Conservation (phyloP, 2,113 vertebrate genomes). For the Oriolus oriolus region DNA sequence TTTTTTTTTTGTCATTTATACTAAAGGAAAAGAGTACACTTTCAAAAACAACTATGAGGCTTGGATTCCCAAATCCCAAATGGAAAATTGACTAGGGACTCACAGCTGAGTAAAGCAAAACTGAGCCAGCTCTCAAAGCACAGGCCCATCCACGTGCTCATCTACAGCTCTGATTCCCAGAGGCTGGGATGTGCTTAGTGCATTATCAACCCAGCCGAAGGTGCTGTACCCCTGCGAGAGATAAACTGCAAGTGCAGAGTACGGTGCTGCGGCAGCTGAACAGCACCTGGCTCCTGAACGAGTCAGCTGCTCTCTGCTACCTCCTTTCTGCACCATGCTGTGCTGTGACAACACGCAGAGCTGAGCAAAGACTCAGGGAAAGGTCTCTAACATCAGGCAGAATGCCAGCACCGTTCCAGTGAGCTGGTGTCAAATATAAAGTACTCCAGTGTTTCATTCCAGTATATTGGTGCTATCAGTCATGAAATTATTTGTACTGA, state of each 20-base stretch:
- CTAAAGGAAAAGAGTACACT: background rate
- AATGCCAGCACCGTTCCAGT: background rate
- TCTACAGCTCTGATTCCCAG: background rate
- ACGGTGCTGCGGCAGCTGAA: background rate
- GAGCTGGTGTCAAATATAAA: background rate
- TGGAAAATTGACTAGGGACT: background rate
- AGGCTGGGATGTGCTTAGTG: background rate
- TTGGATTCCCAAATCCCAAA: background rate
- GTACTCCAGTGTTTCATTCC: background rate
- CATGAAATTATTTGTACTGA: background rate
- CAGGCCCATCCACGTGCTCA: accelerated
- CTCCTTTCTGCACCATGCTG: background rate
- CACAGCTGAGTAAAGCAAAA: background rate
- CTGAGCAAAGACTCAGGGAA: background rate
- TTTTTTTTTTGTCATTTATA: background rate
- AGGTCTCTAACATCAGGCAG: background rate
- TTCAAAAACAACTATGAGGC: background rate
- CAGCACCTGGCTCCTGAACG: background rate
- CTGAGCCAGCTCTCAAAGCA: background rate
- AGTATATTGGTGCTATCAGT: background rate
- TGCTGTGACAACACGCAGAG: background rate
- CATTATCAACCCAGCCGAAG: background rate
- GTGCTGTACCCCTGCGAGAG: background rate
- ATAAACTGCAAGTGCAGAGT: background rate
- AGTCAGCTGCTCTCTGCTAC: no score